These are phyloP conservation scores for Aphidius ervi DNA, from an alignment of 1,140 invertebrate species.

Conservation along the genomic window DNA sequence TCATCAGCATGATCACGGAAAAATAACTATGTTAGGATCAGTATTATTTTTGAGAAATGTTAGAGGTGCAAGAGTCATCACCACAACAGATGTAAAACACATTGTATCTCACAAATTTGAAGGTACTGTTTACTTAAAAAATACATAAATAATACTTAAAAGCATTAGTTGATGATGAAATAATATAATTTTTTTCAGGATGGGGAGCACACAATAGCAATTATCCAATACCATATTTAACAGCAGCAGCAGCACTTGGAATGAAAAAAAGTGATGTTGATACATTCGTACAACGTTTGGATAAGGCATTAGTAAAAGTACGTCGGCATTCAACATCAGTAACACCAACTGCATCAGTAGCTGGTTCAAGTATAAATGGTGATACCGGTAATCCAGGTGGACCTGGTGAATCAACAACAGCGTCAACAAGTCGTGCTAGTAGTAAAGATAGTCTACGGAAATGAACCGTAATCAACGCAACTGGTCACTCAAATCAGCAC, in stretches of 20 bases:
- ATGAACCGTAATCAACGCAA: constrained; percentile 53
- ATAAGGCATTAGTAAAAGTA: constrained; percentile 57
- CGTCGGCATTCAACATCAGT: constrained; percentile 53
- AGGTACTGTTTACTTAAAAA: constrained; percentile 41
- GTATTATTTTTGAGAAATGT: constrained; percentile 71
- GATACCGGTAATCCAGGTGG: constrained; percentile 43
- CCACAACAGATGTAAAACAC: constrained; percentile 55
- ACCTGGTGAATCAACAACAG: constrained; percentile 49
- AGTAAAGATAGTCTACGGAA: constrained; percentile 58
- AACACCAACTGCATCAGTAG: constrained; percentile 51
- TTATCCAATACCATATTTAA: constrained; percentile 65
- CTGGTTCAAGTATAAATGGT: constrained; percentile 48
- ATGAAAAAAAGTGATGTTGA: constrained; percentile 66
- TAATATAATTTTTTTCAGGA: constrained; percentile 46
- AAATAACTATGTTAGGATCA: constrained; percentile 62
- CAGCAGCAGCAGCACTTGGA: constrained; percentile 69
- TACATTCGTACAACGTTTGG: constrained; percentile 61
- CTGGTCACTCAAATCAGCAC: constrained; percentile 50
- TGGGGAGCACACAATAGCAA: constrained; percentile 67
- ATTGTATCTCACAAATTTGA: constrained; percentile 59
- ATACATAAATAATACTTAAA: background rate
- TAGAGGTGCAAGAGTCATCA: constrained; percentile 65
- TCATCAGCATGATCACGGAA: constrained; percentile 50
- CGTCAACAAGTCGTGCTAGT: constrained; percentile 56
- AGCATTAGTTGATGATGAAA: background rate